Base-by-base conservation (phyloP, 1,140 invertebrate species). In the Cydia splendana region DNA sequence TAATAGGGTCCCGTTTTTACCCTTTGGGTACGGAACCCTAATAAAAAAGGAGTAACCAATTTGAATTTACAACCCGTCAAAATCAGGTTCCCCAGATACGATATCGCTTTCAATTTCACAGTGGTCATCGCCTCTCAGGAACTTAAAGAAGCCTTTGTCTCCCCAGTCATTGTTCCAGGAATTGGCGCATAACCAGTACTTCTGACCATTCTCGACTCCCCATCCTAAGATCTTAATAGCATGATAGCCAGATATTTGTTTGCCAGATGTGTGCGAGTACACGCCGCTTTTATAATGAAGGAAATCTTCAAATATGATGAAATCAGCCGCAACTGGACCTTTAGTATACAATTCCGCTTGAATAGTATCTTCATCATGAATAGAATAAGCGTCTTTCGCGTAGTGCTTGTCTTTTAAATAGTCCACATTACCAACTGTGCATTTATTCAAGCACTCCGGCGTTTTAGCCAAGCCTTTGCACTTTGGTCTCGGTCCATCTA, bases 241-340 rank as follows among this genome's bases (percentile, higher is more conserved):
- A 93, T 98, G 98, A n/a, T n/a, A n/a, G n/a, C n/a, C n/a, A n/a
- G n/a, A n/a, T n/a, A n/a, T n/a, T n/a, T n/a, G n/a, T n/a, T n/a
- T n/a, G n/a, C 97, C 97, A 77, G 94, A 90, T 4, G 95, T 95
- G 86, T 98, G 51, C 13, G 51, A 53, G 10, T 53, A 53, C 4
- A 53, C 51, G 13, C 51, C 51, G 15, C 51, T 53, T 93, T 97
- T 97, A 93, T 98, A 98, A 51, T 93, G 91, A 3, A 97, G 89
- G 83, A 98, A 96, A 93, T 98, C 98, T 78, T 94, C 95, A 90
- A 97, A 98, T 15, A 98, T 97, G 6, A 95, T 91, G 3, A 53
- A 53, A n/a, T 6, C 51, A 5, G 51, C 13, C 51, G 4, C 51
- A 53, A 53, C 13, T 4, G 51, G 51, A n/a, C 51, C 51, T 5